Base-by-base conservation (phyloP, 2,888 invertebrate genomes). In the Syritta pipiens region DNA sequence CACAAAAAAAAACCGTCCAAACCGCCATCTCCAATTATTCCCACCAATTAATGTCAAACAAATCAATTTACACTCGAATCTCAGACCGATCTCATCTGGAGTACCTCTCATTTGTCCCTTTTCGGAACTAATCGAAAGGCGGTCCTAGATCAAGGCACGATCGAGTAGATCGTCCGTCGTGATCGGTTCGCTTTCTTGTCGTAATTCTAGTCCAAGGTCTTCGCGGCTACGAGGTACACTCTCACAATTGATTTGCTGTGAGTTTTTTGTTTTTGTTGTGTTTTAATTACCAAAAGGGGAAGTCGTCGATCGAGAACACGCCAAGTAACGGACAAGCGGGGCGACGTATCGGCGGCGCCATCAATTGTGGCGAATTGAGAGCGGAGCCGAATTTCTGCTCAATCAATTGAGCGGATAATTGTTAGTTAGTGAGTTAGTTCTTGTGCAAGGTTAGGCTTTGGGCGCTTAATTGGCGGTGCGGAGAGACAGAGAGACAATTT, bases 301-400 rank as follows among this genome's bases (percentile, higher is more conserved):
- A 37, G 37, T 17, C 4, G 17, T 37, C 7, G n/a, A n/a, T n/a
- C n/a, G n/a, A n/a, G n/a, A n/a, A n/a, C n/a, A n/a, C n/a, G n/a
- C n/a, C n/a, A n/a, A n/a, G n/a, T n/a, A n/a, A n/a, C n/a, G n/a
- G n/a, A n/a, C n/a, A n/a, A n/a, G n/a, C n/a, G n/a, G n/a, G n/a
- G n/a, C n/a, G 49, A 35, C 49, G 32, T 51, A 28, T 40, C 46
- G 42, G 32, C 48, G 48, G 49, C 59, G 59, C 30, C 40, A 40
- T 57, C 24, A 48, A 32, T 55, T 57, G 49, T 42, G 69, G 44
- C 71, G 57, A 69, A 76, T 63, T 71, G 49, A 51, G 51, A 51
- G 69, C 71, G 76, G 71, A 76, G 76, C 76, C 69, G 30, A 69
- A 76, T 55, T 48, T 55, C 72, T 42, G 48, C 32, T 42, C 62